Percentiles rank a stretch among this genome's conserved stretches.
phyloP scores from a whole-genome alignment of 2,888 invertebrate genomes.

The Phyllotreta striolata region DNA sequence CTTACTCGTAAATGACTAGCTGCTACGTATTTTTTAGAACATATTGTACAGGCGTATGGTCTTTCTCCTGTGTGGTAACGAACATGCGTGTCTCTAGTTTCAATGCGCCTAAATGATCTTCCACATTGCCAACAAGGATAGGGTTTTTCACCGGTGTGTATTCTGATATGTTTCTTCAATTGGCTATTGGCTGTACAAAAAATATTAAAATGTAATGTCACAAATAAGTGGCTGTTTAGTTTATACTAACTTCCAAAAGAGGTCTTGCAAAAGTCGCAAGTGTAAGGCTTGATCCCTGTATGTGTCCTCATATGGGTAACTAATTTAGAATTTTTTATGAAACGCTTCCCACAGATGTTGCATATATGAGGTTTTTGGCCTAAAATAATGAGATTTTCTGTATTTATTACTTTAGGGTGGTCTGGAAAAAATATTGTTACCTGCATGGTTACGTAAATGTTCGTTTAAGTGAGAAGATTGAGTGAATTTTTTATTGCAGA shows the following conservation, averaged over 20 bases:
- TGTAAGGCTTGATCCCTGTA: slow-evolving; percentile 57
- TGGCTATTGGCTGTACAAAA: slow-evolving; percentile 54
- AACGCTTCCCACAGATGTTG: slow-evolving; percentile 56
- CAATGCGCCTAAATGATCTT: slow-evolving; percentile 58
- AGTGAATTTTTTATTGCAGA: slow-evolving; percentile 57
- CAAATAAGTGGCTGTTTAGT: slow-evolving; percentile 13
- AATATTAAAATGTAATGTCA: neutral
- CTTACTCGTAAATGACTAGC: slow-evolving; percentile 58
- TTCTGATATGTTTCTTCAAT: slow-evolving; percentile 57
- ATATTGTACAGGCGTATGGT: slow-evolving; percentile 56
- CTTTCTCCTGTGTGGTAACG: slow-evolving; percentile 59
- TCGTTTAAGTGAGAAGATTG: slow-evolving; percentile 56
- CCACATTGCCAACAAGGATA: slow-evolving; percentile 61
- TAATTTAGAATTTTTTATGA: slow-evolving; percentile 54
- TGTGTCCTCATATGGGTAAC: slow-evolving; percentile 56
- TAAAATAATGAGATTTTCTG: slow-evolving; percentile 36
- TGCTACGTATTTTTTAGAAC: slow-evolving; percentile 58
- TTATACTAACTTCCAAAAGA: slow-evolving; percentile 56
- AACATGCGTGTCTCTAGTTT: slow-evolving; percentile 59
- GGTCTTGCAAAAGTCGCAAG: slow-evolving; percentile 54
- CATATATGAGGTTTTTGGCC: slow-evolving; percentile 56
- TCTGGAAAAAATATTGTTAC: slow-evolving; percentile 40
- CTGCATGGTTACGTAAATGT: slow-evolving; percentile 57
- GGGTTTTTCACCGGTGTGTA: slow-evolving; percentile 58
- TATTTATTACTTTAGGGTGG: slow-evolving; percentile 4